Evolutionary conservation across 1,140 invertebrate species (phyloP).

Genomic region (Caenorhabditis inopinata): DNA sequence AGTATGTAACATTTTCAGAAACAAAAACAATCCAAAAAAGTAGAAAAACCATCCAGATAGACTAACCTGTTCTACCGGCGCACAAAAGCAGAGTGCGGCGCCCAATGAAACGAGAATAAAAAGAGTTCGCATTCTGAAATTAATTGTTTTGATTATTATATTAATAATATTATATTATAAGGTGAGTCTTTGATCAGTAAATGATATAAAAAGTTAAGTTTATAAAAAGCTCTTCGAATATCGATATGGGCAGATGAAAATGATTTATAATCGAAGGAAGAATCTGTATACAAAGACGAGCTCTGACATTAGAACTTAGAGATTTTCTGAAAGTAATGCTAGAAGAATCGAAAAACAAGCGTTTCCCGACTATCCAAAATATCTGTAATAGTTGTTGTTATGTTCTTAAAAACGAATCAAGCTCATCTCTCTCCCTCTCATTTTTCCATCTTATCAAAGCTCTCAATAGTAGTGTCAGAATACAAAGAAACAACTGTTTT

Average conservation of each 20-base stretch:
- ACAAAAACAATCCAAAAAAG: too few species aligned
- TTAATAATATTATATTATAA: too few species aligned
- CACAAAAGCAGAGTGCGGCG: constrained; percentile 11
- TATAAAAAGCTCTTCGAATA: too few species aligned
- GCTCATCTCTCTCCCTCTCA: background rate
- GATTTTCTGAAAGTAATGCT: background rate
- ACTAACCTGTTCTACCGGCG: constrained; percentile 15
- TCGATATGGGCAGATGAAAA: too few species aligned
- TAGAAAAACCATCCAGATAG: background rate
- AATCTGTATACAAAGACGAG: too few species aligned
- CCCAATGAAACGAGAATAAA: constrained; percentile 20
- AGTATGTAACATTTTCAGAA: too few species aligned
- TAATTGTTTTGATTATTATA: background rate
- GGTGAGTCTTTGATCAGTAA: too few species aligned
- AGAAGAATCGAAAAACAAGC: background rate
- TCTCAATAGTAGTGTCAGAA: background rate
- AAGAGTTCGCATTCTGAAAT: constrained; percentile 26
- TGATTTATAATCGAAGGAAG: too few species aligned
- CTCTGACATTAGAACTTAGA: background rate
- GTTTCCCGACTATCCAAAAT: background rate
- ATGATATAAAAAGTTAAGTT: too few species aligned
- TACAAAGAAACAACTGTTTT: background rate
- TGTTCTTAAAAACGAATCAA: background rate
- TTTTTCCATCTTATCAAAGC: background rate
- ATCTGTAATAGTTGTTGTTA: constrained; percentile 1